Evolutionary conservation across 1,140 invertebrate genomes (phyloP).

Genomic region (Heliothis virescens): DNA sequence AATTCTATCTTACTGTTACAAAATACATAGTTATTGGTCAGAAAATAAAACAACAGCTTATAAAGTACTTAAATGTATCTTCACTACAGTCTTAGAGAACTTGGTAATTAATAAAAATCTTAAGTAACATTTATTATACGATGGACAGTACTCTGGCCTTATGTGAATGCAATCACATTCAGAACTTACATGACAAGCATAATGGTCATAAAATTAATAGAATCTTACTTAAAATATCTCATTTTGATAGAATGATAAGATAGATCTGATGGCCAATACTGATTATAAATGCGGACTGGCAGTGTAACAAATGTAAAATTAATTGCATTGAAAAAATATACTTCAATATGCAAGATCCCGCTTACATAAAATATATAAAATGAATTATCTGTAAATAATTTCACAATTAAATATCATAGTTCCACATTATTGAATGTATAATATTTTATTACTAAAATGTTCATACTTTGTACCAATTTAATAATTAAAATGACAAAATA

Average conservation of each 20-base stretch:
- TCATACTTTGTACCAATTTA: constrained; percentile 54
- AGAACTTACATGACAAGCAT: constrained; percentile 49
- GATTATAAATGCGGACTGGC: constrained; percentile 63
- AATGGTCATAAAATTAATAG: constrained; percentile 55
- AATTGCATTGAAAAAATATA: constrained; percentile 55
- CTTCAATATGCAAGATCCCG: constrained; percentile 71
- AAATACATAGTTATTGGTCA: constrained; percentile 82
- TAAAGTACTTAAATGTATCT: constrained; percentile 70
- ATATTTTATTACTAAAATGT: constrained; percentile 61
- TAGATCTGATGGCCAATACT: constrained; percentile 47
- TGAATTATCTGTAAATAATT: constrained; percentile 53
- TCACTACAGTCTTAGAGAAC: constrained; percentile 69
- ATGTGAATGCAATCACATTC: constrained; percentile 35
- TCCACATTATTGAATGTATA: constrained; percentile 71
- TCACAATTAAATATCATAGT: constrained; percentile 61
- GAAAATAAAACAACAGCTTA: constrained; percentile 79
- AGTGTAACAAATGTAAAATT: constrained; percentile 57
- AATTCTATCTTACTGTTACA: constrained; percentile 74
- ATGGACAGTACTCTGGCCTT: constrained; percentile 49
- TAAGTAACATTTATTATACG: constrained; percentile 43
- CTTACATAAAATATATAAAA: constrained; percentile 64
- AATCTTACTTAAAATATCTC: constrained; percentile 36
- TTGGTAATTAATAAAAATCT: constrained; percentile 56
- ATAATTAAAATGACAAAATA: constrained; percentile 55
- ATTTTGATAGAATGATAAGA: constrained; percentile 14